These are phyloP conservation scores for Dipodomys spectabilis DNA, from an alignment of 2,113 vertebrate genomes.

Conservation along the genomic window DNA sequence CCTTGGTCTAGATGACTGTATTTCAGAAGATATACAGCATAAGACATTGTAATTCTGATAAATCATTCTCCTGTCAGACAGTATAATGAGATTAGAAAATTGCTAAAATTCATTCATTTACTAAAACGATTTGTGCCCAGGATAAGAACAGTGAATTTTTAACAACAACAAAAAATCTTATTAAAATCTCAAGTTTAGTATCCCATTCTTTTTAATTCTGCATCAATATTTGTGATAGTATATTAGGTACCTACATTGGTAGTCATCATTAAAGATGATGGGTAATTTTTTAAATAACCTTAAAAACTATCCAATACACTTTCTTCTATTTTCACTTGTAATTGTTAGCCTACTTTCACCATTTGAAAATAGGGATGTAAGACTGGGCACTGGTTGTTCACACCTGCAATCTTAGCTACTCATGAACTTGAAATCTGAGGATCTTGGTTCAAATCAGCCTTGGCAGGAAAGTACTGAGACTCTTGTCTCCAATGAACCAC, in stretches of 20 bases:
- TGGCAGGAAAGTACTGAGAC: too few species aligned
- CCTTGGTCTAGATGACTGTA: constrained; percentile 63
- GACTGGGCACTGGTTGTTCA: too few species aligned
- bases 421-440: too few species aligned
- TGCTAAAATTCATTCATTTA: constrained; percentile 83
- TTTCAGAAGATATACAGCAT: constrained; percentile 78
- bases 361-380: background rate
- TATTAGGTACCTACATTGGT: background rate
- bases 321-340: background rate
- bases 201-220: constrained; percentile 65
- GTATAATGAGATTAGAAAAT: constrained; percentile 87
- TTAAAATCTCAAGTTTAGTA: constrained; percentile 81
- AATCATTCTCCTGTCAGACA: constrained; percentile 85
- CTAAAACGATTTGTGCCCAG: constrained; percentile 76
- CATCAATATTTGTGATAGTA: background rate
- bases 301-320: background rate
- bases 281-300: constrained; percentile 20
- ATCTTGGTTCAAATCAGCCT: too few species aligned
- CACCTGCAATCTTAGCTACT: too few species aligned
- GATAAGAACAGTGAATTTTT: constrained; percentile 75
- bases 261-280: background rate
- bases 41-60: constrained; percentile 81
- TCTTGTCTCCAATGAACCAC: too few species aligned
- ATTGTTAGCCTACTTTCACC: background rate
- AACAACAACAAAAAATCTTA: constrained; percentile 79